phyloP scores from a whole-genome alignment of 2,888 invertebrate species.

The Spatulosminthurus flaviceps region DNA sequence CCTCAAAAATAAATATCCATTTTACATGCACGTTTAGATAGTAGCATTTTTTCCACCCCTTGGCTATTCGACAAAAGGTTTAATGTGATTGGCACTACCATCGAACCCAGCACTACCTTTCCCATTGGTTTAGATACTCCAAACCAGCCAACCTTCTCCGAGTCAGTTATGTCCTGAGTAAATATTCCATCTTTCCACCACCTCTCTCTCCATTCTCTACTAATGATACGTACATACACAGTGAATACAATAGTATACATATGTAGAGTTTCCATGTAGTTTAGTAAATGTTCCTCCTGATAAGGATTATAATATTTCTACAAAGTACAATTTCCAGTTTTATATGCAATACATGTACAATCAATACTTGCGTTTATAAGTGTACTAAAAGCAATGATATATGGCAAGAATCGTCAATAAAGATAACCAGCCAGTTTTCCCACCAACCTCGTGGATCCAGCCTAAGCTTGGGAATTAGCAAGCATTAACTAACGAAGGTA shows the following conservation, averaged over 20 bases:
- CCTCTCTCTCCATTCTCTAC: no score
- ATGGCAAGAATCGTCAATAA: no score
- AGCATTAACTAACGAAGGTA: not conserved
- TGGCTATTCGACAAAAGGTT: not conserved
- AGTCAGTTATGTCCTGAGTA: not conserved
- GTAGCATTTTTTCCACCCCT: not conserved
- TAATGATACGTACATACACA: no score
- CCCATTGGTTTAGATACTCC: not conserved
- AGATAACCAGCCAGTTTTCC: not conserved
- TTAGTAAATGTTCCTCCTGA: not conserved
- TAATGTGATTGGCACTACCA: not conserved
- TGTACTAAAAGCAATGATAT: no score
- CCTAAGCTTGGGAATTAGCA: not conserved
- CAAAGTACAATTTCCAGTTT: no score
- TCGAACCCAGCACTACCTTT: not conserved
- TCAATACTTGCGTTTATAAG: no score
- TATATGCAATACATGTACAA: no score
- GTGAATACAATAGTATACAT: no score
- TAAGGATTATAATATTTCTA: conserved; percentile 12
- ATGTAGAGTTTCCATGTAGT: not conserved
- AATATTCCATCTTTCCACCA: not conserved
- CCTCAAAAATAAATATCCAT: conserved; percentile 14
- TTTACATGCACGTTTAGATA: not conserved
- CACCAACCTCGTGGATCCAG: not conserved
- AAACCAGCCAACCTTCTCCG: not conserved